Conservation (phyloP, 2,888 invertebrate species). For the Morpho deidamia region DNA sequence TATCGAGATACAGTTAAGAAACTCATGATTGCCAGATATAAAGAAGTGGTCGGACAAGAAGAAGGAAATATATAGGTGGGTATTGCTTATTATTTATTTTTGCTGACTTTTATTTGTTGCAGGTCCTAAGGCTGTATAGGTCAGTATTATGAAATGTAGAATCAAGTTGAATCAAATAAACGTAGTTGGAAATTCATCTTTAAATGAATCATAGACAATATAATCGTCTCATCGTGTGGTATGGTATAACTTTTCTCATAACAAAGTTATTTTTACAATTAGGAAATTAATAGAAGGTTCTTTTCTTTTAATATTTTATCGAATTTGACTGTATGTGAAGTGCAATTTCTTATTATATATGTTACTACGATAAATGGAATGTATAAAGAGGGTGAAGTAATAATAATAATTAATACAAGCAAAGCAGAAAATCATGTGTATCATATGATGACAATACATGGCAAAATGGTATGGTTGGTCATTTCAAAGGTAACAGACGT, state of each 20-base stretch:
- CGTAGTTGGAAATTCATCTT: too few relatives aligned
- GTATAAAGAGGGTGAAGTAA: too few relatives aligned
- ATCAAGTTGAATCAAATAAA: neutral
- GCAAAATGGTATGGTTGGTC: constrained; percentile 13
- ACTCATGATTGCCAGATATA: constrained; percentile 92
- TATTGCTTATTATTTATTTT: constrained; percentile 30
- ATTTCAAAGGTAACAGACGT: constrained; percentile 4
- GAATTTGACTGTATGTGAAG: neutral
- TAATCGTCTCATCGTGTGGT: too few relatives aligned
- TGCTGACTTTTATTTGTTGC: constrained; percentile 36
- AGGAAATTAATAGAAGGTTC: neutral
- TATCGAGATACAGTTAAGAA: constrained; percentile 94
- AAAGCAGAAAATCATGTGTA: constrained; percentile 1
- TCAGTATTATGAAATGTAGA: constrained; percentile 38
- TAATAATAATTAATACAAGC: neutral
- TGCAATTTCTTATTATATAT: neutral
- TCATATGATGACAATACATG: too few relatives aligned
- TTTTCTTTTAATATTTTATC: neutral
- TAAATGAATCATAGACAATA: too few relatives aligned
- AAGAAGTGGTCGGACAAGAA: constrained; percentile 85
- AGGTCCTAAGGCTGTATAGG: constrained; percentile 43
- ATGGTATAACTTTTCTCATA: too few relatives aligned
- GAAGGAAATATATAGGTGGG: constrained; percentile 65
- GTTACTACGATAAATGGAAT: too few relatives aligned
- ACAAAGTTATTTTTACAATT: too few relatives aligned